A percentile compares a stretch with the other conserved stretches of the same genome.
These are phyloP conservation scores for Euplexia lucipara DNA, from an alignment of 2,888 invertebrate genomes.

Conservation along the genomic window DNA sequence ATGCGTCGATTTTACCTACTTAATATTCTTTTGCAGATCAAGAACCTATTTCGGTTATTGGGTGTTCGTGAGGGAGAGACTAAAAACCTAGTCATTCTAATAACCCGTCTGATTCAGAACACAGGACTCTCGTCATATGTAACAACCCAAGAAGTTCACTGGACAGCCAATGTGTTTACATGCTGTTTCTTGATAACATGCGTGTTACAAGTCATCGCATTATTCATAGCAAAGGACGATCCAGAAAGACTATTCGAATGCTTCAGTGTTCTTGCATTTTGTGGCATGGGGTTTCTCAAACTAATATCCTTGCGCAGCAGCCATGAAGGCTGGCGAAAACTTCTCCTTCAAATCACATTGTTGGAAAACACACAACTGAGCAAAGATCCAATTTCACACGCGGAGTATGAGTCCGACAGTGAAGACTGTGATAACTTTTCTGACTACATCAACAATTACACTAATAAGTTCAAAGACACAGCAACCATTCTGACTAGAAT, in stretches of 20 bases:
- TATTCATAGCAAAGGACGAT: constrained; percentile 71
- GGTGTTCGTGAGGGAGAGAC: background rate
- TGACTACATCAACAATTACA: constrained; percentile 69
- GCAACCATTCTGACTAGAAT: constrained; percentile 70
- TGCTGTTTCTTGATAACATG: constrained; percentile 70
- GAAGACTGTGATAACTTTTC: constrained; percentile 56
- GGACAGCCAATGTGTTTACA: constrained; percentile 66
- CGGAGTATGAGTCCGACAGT: constrained; percentile 67
- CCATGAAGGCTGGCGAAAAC: constrained; percentile 69
- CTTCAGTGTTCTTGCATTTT: constrained; percentile 79
- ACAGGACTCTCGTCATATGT: constrained; percentile 67
- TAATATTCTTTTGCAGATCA: constrained; percentile 40
- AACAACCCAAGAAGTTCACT: constrained; percentile 58
- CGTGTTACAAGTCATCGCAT: constrained; percentile 70
- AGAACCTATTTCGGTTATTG: constrained; percentile 6
- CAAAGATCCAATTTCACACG: constrained; percentile 44
- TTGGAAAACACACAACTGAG: constrained; percentile 72
- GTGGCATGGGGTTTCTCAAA: constrained; percentile 79
- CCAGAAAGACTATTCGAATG: constrained; percentile 76
- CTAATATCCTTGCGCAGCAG: constrained; percentile 70
- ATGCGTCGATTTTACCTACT: too few relatives aligned
- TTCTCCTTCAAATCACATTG: constrained; percentile 68
- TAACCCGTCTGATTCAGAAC: constrained; percentile 58
- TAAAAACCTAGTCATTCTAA: constrained; percentile 32
- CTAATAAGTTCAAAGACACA: constrained; percentile 67